A percentile compares a stretch with the other conserved stretches of the same genome.
phyloP scores from a whole-genome alignment of 2,797 vertebrate genomes.

The Novumbra hubbsi region DNA sequence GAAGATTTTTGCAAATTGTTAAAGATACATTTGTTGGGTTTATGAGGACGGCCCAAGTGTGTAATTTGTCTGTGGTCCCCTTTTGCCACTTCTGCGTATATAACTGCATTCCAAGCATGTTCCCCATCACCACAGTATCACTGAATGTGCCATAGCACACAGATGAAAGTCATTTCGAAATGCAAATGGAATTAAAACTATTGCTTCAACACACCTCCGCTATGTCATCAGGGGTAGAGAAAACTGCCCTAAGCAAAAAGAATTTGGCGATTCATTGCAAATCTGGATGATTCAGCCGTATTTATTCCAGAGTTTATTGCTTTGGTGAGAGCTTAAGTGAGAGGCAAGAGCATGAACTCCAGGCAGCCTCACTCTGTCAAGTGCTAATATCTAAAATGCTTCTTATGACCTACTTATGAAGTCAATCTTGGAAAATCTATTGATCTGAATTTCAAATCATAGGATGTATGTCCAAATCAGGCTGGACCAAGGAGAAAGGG shows the following conservation, averaged over 20 bases:
- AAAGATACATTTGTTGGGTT: conserved; percentile 2
- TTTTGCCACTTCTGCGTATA: background rate
- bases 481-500: conserved; percentile 30
- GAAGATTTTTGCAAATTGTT: background rate
- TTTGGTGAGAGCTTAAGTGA: conserved; percentile 44
- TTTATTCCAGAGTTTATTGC: conserved; percentile 44
- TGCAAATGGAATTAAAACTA: conserved; percentile 7
- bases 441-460: conserved; percentile 63
- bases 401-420: conserved; percentile 75
- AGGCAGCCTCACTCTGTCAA: conserved; percentile 52
- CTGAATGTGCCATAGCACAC: background rate
- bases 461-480: conserved; percentile 50
- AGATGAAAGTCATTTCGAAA: background rate
- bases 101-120: background rate
- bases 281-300: conserved; percentile 44
- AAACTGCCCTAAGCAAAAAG: background rate
- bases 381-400: conserved; percentile 71
- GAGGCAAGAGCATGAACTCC: conserved; percentile 64
- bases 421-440: conserved; percentile 66
- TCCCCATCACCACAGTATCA: background rate
- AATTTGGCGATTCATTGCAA: background rate
- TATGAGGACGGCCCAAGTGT: background rate
- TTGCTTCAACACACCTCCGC: background rate
- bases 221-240: background rate
- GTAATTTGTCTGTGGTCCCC: conserved; percentile 17